Evolutionary conservation across 2,797 vertebrate genomes (phyloP).

Genomic region (Dryobates pubescens): DNA sequence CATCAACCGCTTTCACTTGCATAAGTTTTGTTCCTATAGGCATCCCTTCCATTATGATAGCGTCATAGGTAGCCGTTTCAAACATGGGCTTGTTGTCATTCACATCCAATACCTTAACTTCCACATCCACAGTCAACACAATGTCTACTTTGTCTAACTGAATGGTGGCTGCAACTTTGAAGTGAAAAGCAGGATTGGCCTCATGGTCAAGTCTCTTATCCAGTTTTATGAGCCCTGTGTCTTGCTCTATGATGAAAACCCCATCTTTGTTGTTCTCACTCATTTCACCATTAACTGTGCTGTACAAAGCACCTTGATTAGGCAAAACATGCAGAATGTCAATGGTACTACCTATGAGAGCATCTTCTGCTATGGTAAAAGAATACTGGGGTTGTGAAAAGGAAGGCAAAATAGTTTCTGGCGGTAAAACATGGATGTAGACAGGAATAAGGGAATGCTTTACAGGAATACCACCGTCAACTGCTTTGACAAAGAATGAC

Average conservation of each 20-base stretch:
- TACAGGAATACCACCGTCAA: slow-evolving; percentile 91
- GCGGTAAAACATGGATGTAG: slow-evolving; percentile 92
- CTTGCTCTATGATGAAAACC: slow-evolving; percentile 90
- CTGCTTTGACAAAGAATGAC: slow-evolving; percentile 96
- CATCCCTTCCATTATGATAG: slow-evolving; percentile 92
- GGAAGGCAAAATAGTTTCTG: slow-evolving; percentile 86
- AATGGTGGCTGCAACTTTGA: slow-evolving; percentile 89
- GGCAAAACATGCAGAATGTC: slow-evolving; percentile 85
- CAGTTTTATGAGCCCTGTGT: slow-evolving; percentile 90
- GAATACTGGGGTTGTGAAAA: slow-evolving; percentile 93
- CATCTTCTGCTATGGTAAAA: slow-evolving; percentile 89
- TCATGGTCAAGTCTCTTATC: slow-evolving; percentile 94
- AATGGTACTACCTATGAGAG: slow-evolving; percentile 86
- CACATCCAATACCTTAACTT: slow-evolving; percentile 90
- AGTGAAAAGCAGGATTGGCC: slow-evolving; percentile 82
- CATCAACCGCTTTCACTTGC: slow-evolving; percentile 89
- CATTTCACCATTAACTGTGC: slow-evolving; percentile 87
- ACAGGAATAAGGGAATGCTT: slow-evolving; percentile 93
- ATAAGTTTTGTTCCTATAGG: slow-evolving; percentile 88
- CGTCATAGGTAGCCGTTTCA: slow-evolving; percentile 87
- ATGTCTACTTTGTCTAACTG: slow-evolving; percentile 87
- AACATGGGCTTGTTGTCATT: slow-evolving; percentile 98
- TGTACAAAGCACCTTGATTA: slow-evolving; percentile 80
- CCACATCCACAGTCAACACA: slow-evolving; percentile 88
- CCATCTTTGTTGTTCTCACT: slow-evolving; percentile 89